Percentiles rank a stretch among this genome's conserved stretches.
phyloP scores from a whole-genome alignment of 1,140 invertebrate species.

The Danaus plexippus region DNA sequence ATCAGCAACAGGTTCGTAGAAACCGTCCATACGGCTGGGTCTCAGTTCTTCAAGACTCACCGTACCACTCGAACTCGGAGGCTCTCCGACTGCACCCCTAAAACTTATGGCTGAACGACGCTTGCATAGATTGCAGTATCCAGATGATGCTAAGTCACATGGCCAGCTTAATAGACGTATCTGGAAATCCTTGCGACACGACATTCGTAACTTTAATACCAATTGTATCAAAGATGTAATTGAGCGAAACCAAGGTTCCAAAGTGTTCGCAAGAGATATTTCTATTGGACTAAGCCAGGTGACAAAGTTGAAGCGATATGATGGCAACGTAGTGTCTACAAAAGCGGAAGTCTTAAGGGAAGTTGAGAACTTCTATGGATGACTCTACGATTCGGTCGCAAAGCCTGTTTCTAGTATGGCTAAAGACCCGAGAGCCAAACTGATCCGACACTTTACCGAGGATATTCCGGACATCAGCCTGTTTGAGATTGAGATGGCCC shows the following conservation, averaged over 20 bases:
- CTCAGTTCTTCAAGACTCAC: conserved; percentile 5
- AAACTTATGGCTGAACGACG: conserved; percentile 10
- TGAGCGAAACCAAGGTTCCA: conserved; percentile 18
- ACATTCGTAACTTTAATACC: conserved; percentile 11
- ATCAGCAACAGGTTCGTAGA: conserved; percentile 12
- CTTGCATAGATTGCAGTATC: conserved; percentile 6
- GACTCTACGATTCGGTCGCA: not conserved
- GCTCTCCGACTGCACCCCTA: conserved; percentile 11
- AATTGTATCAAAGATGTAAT: conserved; percentile 13
- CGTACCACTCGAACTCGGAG: not conserved
- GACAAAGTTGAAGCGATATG: conserved; percentile 13
- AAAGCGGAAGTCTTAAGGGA: not conserved
- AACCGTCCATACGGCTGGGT: conserved; percentile 9
- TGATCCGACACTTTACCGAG: conserved; percentile 16
- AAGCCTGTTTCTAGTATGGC: not conserved
- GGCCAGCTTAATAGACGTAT: conserved; percentile 16
- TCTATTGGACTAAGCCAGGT: conserved; percentile 19
- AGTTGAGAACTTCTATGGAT: not conserved
- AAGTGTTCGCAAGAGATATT: conserved; percentile 18
- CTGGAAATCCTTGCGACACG: conserved; percentile 11
- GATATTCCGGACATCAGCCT: conserved; percentile 18
- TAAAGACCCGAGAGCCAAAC: not conserved
- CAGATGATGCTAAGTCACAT: not conserved
- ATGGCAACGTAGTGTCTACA: not conserved
- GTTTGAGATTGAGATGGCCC: conserved; percentile 17